Evolutionary conservation across 2,113 vertebrate genomes (phyloP), one percentile per base, ranked within the genome.

Genomic region (Gracilinanus agilis): DNA sequence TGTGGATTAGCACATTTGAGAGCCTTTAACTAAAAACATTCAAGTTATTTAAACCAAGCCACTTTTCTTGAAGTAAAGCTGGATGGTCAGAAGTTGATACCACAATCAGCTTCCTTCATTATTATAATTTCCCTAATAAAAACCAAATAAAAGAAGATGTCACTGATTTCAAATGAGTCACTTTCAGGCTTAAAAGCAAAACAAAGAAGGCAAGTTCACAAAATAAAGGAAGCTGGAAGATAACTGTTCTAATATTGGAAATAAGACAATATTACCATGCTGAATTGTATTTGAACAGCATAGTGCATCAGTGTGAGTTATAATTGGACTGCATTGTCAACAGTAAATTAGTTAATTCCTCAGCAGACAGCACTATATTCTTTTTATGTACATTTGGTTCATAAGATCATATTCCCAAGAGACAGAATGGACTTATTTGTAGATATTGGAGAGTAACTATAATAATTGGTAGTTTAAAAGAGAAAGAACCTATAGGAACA

Each of bases 101-200:
- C 67, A 54, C 54, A 44, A 88, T 34, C 88, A 23, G 27, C 83
- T 95, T n/a, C 92, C 91, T 97, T 56, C 2, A 88, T 92, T 1
- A 54, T 91, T 88, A 0, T 61, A 6, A 61, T 27, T 90, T 0
- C 4, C 6, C 44, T 93, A 0, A 8, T 89, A 8, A 88, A 5
- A 10, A 44, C 0, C 1, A 7, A 92, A 58, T 25, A 13, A 56
- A 90, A 91, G 55, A 96, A 1, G 89, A 0, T 92, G 2, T 1
- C 6, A 3, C 0, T 89, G 44, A 96, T 91, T 58, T 23, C 49
- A 94, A 29, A 54, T 25, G 24, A 2, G 3, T 91, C 6, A 0
- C 53, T 91, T 93, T 93, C 92, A 95, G 0, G 34, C 91, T 90
- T 97, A 93, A 97, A 96, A 11, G 16, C 1, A 94, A 11, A 94